Evolutionary conservation across 1,140 invertebrate species (phyloP).

Genomic region (Lepidurus couesii): DNA sequence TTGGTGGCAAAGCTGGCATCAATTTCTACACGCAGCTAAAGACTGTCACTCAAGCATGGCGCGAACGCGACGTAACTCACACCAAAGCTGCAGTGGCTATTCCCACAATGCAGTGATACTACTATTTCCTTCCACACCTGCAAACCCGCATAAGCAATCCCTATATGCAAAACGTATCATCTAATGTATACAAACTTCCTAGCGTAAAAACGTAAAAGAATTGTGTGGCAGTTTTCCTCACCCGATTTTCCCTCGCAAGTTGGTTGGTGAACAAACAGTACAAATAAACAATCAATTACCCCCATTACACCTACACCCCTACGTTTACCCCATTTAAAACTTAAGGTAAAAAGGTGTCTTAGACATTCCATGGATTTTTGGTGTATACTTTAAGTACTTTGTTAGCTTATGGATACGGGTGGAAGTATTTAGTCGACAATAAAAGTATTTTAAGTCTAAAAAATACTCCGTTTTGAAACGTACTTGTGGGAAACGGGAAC

Average conservation of each 20-base stretch:
- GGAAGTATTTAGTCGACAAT: not conserved
- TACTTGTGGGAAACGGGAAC: no score
- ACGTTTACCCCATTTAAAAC: not conserved
- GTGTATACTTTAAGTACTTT: not conserved
- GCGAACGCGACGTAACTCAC: constrained; percentile 73
- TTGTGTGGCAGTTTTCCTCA: not conserved
- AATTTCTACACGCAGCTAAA: constrained; percentile 98
- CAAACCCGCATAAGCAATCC: not conserved
- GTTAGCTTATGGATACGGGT: not conserved
- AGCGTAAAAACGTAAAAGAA: not conserved
- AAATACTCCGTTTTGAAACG: not conserved
- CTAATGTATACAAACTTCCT: not conserved
- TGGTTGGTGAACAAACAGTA: not conserved
- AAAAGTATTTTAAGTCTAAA: not conserved
- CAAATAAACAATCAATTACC: constrained; percentile 9
- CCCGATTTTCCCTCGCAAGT: constrained; percentile 1
- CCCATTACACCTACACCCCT: not conserved
- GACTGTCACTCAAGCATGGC: constrained; percentile 95
- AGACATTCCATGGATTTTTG: not conserved
- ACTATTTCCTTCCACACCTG: not conserved
- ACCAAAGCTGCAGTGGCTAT: constrained; percentile 71
- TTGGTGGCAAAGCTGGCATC: constrained; percentile 93
- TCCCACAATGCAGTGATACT: constrained; percentile 73
- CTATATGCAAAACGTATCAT: not conserved
- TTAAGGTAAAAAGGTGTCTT: not conserved